Evolutionary conservation across 2,888 invertebrate genomes (phyloP).

Genomic region (Callosobruchus maculatus): DNA sequence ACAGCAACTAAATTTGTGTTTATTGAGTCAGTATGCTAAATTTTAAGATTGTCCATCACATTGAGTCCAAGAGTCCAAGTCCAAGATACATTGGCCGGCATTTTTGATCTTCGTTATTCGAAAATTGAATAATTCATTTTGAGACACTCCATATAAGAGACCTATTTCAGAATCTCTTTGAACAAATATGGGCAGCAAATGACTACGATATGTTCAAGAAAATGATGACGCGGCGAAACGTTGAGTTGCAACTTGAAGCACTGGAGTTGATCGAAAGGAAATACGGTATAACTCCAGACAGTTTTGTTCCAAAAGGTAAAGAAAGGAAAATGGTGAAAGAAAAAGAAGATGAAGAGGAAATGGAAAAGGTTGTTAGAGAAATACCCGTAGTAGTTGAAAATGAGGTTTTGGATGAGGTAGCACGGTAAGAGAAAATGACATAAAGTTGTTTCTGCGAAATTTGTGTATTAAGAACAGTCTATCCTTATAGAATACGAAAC

Average conservation of each 20-base stretch:
- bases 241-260: slow-evolving; percentile 86
- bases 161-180: slow-evolving; percentile 55
- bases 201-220: slow-evolving; percentile 85
- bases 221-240: slow-evolving; percentile 91
- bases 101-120: no score
- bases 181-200: slow-evolving; percentile 90
- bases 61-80: no score
- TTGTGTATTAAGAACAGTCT: no score
- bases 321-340: slow-evolving; percentile 21
- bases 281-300: slow-evolving; percentile 64
- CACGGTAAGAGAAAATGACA: slow-evolving; percentile 23
- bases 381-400: slow-evolving; percentile 46
- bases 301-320: slow-evolving; percentile 55
- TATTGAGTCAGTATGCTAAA: no score
- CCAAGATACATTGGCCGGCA: no score
- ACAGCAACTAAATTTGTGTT: no score
- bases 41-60: no score
- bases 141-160: no score
- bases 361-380: slow-evolving; percentile 6
- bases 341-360: slow-evolving; percentile 6
- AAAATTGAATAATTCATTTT: no score
- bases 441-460: neutral
- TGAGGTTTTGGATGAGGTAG: slow-evolving; percentile 48
- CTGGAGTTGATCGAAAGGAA: slow-evolving; percentile 79
- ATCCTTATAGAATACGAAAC: no score